Base-by-base conservation (phyloP, 2,113 vertebrate genomes). In the Penelope pileata region DNA sequence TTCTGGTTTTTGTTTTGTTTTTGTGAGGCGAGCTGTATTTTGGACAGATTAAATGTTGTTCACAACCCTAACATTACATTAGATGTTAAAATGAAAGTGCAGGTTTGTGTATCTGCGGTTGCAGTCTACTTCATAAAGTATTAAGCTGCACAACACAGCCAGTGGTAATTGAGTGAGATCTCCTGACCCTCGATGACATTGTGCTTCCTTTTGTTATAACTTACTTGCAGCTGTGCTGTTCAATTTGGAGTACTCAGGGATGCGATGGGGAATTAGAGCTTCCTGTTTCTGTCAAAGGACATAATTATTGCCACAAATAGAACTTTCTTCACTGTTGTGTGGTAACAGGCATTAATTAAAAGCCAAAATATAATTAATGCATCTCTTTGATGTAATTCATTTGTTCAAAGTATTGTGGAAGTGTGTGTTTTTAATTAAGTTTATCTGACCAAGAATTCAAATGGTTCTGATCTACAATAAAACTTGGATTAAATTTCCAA, bases 401-500 rank as follows among this genome's bases (percentile, higher is more conserved):
- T 97, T 96, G 77, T 93, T 96, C 56, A 1, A 69, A 50, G 72
- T 78, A 72, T 93, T 93, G 85, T 85, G 75, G 63, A 91, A 92
- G 58, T 94, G 73, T 87, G 88, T 91, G 85, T 83, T 96, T 95
- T 90, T 96, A 90, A 94, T 97, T 96, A 96, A 91, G 86, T 88
- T 97, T 91, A 91, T 90, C 94, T 95, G 75, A 96, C 91, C 66
- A 62, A 86, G 94, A 87, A 95, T 90, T 96, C 93, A 95, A 48
- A 95, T 77, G 51, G 88, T 96, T 91, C 88, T 90, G 90, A 96
- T 94, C 72, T 94, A 78, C 79, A 95, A 7, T 90, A 81, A 94
- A 94, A 93, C 83, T 86, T 83, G 85, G 87, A 93, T 96, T 93
- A 80, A 88, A 91, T 95, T 93, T 88, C 72, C 58, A 88, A 60